A percentile compares a stretch with the other conserved stretches of the same genome.
These are phyloP conservation scores for Xenops minutus DNA, from an alignment of 2,797 vertebrate genomes.

Conservation along the genomic window DNA sequence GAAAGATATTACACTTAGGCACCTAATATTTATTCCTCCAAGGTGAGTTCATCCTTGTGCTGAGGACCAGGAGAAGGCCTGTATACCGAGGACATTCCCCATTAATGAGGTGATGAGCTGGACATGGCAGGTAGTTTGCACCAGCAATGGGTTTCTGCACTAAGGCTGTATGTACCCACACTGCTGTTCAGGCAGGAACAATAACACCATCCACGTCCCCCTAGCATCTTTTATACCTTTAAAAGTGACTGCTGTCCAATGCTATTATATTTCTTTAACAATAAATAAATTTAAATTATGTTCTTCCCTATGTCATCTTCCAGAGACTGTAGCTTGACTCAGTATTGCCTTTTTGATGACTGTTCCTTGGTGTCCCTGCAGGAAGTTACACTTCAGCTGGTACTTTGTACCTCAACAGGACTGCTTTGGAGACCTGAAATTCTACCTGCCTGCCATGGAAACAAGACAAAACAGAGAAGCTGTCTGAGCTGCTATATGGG, in stretches of 20 bases:
- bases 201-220: fast-evolving
- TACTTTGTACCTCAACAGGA: background rate
- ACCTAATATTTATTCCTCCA: background rate
- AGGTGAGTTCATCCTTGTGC: background rate
- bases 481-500: background rate
- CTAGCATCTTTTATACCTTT: background rate
- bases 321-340: background rate
- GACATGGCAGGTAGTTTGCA: background rate
- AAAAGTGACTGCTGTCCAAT: background rate
- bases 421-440: background rate
- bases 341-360: background rate
- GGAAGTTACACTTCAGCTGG: background rate
- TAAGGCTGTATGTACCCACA: background rate
- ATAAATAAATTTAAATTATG: background rate
- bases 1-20: background rate
- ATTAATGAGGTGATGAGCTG: background rate
- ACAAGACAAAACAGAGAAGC: background rate
- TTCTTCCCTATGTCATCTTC: background rate
- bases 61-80: background rate
- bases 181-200: background rate
- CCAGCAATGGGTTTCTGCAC: background rate
- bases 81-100: background rate
- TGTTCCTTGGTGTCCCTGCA: background rate
- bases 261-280: background rate
- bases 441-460: background rate